These are phyloP conservation scores for Ceyx cyanopectus DNA, from an alignment of 2,113 vertebrate genomes.

Conservation along the genomic window DNA sequence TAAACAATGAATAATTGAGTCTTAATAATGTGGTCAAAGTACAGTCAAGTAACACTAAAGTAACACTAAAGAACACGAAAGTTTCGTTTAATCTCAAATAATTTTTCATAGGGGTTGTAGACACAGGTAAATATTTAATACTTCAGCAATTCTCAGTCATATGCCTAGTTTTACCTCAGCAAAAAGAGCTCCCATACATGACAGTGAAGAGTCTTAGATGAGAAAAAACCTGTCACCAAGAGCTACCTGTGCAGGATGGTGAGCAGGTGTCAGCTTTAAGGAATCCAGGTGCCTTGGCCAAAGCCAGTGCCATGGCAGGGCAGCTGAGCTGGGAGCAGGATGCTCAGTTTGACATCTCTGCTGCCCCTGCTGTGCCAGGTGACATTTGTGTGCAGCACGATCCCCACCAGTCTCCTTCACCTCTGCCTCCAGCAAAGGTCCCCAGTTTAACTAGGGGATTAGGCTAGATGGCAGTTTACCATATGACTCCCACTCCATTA, in stretches of 20 bases:
- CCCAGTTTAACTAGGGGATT: background rate
- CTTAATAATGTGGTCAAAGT: background rate
- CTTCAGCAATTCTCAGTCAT: background rate
- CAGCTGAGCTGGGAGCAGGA: background rate
- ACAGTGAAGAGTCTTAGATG: background rate
- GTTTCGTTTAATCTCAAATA: background rate
- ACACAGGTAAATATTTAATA: background rate
- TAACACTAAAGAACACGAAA: background rate
- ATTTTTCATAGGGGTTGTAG: background rate
- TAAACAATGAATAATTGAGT: background rate
- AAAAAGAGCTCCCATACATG: background rate
- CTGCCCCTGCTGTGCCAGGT: accelerated
- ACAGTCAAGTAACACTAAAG: background rate
- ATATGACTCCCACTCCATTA: background rate
- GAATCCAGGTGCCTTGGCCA: background rate
- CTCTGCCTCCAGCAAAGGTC: background rate
- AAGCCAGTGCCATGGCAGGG: accelerated
- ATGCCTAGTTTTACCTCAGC: background rate
- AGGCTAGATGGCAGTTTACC: background rate
- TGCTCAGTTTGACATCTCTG: background rate
- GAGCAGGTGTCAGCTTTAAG: background rate
- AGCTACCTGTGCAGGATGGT: background rate
- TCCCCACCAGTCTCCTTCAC: background rate
- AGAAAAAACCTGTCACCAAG: background rate
- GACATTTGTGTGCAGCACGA: accelerated